phyloP scores from a whole-genome alignment of 2,797 vertebrate species.

The Phalanger gymnotis region DNA sequence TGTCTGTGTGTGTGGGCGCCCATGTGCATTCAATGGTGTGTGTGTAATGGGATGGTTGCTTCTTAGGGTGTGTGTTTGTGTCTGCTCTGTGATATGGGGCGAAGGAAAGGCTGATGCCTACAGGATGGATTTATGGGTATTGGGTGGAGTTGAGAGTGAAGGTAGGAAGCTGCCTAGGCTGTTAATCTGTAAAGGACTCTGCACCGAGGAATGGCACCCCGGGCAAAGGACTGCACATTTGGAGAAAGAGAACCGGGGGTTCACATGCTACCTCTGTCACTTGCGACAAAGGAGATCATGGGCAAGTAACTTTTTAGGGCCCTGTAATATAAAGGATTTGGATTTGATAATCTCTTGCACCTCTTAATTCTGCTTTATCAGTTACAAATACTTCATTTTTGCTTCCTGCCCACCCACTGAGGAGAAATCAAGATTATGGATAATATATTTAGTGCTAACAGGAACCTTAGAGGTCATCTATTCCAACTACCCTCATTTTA shows the following conservation, averaged over 20 bases:
- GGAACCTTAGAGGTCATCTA: background rate
- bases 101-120: rapidly evolving
- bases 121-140: background rate
- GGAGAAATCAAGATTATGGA: background rate
- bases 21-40: background rate
- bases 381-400: background rate
- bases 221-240: background rate
- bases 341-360: background rate
- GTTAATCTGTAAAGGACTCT: background rate
- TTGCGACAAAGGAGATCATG: background rate
- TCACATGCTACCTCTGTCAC: background rate
- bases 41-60: rapidly evolving
- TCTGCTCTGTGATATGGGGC: background rate
- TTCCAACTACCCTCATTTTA: background rate
- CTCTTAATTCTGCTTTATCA: background rate
- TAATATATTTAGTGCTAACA: background rate
- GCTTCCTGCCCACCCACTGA: background rate
- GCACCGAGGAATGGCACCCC: background rate
- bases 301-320: background rate
- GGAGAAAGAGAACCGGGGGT: background rate
- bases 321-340: background rate
- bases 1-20: slow-evolving; percentile 1
- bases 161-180: background rate
- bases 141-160: background rate
- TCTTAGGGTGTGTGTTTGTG: rapidly evolving